These are phyloP conservation scores for Julus scanicus DNA, from an alignment of 2,888 invertebrate species.

Conservation along the genomic window DNA sequence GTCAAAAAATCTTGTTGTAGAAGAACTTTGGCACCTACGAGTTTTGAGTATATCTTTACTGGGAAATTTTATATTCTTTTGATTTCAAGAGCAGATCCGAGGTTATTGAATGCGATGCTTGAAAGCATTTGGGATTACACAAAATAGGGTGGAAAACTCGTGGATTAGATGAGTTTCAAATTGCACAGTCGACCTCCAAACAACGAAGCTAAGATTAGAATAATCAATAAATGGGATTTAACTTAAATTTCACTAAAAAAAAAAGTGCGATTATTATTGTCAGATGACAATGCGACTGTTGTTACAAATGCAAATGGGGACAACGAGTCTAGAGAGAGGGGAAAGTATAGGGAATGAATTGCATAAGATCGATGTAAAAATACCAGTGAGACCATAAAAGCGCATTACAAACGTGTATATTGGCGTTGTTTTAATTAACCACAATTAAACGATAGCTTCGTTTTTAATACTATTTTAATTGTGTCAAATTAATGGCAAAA, in stretches of 20 bases:
- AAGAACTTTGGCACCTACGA: slow-evolving; percentile 17
- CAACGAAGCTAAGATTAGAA: slow-evolving; percentile 36
- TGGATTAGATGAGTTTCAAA: slow-evolving; percentile 17
- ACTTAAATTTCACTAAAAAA: slow-evolving; percentile 3
- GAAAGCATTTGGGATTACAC: neutral
- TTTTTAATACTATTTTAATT: no score
- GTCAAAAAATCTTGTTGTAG: neutral
- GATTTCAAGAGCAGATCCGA: neutral
- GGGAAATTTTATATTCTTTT: neutral
- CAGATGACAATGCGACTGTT: slow-evolving; percentile 39
- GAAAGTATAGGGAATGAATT: neutral
- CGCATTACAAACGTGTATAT: no score
- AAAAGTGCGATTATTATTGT: slow-evolving; percentile 11
- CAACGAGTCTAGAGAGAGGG: neutral
- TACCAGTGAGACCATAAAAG: no score
- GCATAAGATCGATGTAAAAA: neutral
- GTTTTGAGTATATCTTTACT: neutral
- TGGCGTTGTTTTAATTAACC: no score
- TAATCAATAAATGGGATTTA: slow-evolving; percentile 42
- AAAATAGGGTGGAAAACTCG: neutral
- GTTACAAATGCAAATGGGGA: slow-evolving; percentile 5
- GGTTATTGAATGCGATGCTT: neutral
- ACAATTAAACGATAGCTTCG: no score
- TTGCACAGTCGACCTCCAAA: slow-evolving; percentile 15
- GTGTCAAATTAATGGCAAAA: no score